These are phyloP conservation scores for Apamea anceps DNA, from an alignment of 2,888 invertebrate genomes.

Conservation along the genomic window DNA sequence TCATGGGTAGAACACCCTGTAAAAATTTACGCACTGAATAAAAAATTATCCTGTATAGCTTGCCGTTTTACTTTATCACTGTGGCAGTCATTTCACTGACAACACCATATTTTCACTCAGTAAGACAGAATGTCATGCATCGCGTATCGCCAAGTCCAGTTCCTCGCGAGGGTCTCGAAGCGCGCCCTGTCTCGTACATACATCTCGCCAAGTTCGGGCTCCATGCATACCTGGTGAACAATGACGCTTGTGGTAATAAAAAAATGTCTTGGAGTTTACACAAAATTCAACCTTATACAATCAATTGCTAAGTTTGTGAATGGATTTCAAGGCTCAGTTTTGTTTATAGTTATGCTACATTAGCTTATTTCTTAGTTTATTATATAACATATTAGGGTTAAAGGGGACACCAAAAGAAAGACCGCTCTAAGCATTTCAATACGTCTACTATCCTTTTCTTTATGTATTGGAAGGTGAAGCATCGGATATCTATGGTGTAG, in stretches of 20 bases:
- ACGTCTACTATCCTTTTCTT: no score
- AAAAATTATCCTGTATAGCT: no score
- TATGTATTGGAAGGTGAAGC: no score
- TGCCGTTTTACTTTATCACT: constrained; percentile 24
- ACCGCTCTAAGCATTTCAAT: no score
- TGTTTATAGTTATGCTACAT: background rate
- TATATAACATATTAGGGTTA: no score
- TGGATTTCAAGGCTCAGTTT: background rate
- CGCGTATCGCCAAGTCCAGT: constrained; percentile 98
- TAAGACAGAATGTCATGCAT: constrained; percentile 93
- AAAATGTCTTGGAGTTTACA: background rate
- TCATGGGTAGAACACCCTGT: no score
- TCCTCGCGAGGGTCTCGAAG: constrained; percentile 95
- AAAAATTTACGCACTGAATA: no score
- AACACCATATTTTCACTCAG: constrained; percentile 46
- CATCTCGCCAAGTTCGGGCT: constrained; percentile 95
- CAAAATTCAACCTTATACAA: background rate
- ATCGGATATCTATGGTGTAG: no score
- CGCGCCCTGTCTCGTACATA: constrained; percentile 93
- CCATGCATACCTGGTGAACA: constrained; percentile 94
- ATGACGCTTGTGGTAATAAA: background rate
- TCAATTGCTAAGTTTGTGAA: background rate
- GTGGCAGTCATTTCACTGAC: constrained; percentile 1
- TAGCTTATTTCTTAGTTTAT: background rate
- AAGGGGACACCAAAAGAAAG: no score